Conservation (phyloP, 2,888 invertebrate genomes). For the Acronicta psi region DNA sequence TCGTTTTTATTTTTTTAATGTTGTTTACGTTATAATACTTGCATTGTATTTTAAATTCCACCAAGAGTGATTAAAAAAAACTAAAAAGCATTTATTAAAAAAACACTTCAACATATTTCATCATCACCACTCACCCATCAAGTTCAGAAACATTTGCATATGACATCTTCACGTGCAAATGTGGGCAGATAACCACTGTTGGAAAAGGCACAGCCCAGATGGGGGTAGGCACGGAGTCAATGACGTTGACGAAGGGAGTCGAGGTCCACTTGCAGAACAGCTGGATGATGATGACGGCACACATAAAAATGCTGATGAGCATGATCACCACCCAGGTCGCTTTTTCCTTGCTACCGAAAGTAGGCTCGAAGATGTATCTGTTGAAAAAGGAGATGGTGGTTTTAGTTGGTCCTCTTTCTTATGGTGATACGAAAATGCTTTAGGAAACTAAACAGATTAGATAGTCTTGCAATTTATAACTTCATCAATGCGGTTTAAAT, state of each 20-base stretch:
- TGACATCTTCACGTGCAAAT: conserved; percentile 78
- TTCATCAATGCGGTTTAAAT: too few relatives aligned
- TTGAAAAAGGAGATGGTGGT: not conserved
- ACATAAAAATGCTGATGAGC: conserved; percentile 77
- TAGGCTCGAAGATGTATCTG: conserved; percentile 84
- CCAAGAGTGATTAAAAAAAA: too few relatives aligned
- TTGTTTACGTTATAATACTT: too few relatives aligned
- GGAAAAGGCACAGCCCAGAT: conserved; percentile 86
- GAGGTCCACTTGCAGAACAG: conserved; percentile 81
- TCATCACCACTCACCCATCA: conserved; percentile 65
- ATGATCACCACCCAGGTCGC: conserved; percentile 80
- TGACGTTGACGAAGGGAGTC: conserved; percentile 83
- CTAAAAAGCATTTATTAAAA: too few relatives aligned
- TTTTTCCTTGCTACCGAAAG: conserved; percentile 77
- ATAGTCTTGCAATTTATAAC: too few relatives aligned
- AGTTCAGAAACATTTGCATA: conserved; percentile 74
- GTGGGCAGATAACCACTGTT: conserved; percentile 82
- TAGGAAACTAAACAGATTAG: too few relatives aligned
- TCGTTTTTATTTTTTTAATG: too few relatives aligned
- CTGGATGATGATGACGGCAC: conserved; percentile 78
- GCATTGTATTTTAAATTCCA: too few relatives aligned
- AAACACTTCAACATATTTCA: too few relatives aligned
- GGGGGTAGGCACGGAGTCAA: conserved; percentile 82
- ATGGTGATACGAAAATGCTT: too few relatives aligned
- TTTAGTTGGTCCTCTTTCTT: not conserved